Conservation (phyloP, 2,113 vertebrate species). For the Sarotherodon lohbergeri region DNA sequence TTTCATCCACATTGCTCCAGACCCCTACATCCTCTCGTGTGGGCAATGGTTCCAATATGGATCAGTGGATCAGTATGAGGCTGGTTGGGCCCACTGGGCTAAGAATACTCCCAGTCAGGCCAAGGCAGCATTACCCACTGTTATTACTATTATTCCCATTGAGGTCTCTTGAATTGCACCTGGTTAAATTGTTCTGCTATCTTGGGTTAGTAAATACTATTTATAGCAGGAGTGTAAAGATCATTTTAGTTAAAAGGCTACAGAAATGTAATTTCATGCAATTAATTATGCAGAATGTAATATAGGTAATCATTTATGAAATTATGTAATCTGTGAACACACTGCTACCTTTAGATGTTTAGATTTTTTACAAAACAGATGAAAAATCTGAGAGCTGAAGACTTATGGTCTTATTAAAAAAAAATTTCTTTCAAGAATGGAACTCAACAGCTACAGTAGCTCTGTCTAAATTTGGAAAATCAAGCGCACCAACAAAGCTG, state of each 20-base stretch:
- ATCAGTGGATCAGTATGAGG: neutral
- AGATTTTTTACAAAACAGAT: neutral
- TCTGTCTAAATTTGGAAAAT: neutral
- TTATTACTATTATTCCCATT: neutral
- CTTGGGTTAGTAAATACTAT: neutral
- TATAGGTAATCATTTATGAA: neutral
- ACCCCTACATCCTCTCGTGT: rapidly evolving
- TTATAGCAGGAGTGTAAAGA: neutral
- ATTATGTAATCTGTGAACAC: neutral
- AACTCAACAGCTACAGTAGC: neutral
- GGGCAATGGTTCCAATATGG: neutral
- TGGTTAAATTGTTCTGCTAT: neutral
- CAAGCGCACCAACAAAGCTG: neutral
- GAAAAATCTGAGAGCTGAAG: neutral
- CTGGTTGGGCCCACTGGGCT: neutral
- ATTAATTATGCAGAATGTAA: neutral
- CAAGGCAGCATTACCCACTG: neutral
- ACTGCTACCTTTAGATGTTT: neutral
- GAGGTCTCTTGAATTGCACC: neutral
- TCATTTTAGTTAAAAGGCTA: neutral
- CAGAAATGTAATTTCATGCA: neutral
- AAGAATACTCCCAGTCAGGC: neutral
- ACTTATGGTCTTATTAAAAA: neutral
- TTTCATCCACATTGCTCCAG: neutral
- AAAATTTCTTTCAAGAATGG: neutral